These are phyloP conservation scores for Acleris literana DNA, from an alignment of 2,888 invertebrate genomes.

Conservation along the genomic window DNA sequence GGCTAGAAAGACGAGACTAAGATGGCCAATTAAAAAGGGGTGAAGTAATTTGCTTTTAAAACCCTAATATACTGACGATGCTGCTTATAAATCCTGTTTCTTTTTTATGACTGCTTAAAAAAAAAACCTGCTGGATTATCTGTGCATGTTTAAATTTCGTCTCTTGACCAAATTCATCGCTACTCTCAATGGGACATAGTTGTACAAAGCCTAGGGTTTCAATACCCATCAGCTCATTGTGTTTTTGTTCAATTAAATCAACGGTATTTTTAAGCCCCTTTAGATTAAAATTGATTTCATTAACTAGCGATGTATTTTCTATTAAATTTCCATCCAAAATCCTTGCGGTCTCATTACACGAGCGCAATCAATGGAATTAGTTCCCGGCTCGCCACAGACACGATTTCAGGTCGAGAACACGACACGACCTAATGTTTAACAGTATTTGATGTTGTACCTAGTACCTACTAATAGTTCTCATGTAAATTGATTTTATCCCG, in stretches of 20 bases:
- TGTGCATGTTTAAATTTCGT: no score
- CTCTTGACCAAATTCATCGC: no score
- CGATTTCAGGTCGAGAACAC: slow-evolving; percentile 55
- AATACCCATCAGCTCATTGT: no score
- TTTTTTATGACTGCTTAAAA: no score
- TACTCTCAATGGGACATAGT: no score
- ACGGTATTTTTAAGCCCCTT: no score
- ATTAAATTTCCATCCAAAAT: slow-evolving; percentile 10
- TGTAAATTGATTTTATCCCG: background rate
- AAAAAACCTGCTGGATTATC: no score
- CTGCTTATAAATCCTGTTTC: background rate
- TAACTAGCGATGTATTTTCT: slow-evolving; percentile 18
- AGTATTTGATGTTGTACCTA: slow-evolving; percentile 39
- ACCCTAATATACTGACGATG: background rate
- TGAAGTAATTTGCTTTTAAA: slow-evolving; percentile 8
- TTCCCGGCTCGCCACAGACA: slow-evolving; percentile 67
- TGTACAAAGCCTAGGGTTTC: no score
- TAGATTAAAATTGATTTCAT: no score
- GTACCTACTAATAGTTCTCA: background rate
- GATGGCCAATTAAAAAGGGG: slow-evolving; percentile 25
- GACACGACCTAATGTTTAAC: slow-evolving; percentile 48
- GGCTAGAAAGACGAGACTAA: slow-evolving; percentile 47
- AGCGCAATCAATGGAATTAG: slow-evolving; percentile 70
- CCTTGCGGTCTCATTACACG: slow-evolving; percentile 58
- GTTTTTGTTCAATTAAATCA: no score